Conservation (phyloP, 2,888 invertebrate genomes). For the Limnephilus marmoratus region DNA sequence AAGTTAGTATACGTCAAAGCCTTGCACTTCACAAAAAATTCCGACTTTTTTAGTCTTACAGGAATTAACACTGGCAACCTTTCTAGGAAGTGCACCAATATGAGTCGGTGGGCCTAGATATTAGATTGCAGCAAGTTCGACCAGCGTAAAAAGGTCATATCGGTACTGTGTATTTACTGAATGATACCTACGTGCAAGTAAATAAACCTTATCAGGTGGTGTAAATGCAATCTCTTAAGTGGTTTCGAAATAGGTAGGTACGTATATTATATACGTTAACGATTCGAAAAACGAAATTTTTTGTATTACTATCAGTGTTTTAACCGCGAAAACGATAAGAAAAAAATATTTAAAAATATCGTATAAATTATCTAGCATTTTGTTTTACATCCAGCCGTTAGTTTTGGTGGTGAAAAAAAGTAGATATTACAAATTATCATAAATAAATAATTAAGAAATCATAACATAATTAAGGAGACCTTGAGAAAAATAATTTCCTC, state of each 20-base stretch:
- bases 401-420: neutral
- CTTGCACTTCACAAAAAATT: neutral
- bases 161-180: neutral
- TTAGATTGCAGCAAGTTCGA: neutral
- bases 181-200: neutral
- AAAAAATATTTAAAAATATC: neutral
- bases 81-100: neutral
- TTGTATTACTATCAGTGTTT: neutral
- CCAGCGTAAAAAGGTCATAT: neutral
- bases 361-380: neutral
- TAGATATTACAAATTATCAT: neutral
- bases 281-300: neutral
- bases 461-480: no score
- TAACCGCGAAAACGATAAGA: neutral
- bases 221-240: neutral
- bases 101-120: neutral
- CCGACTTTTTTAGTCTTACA: neutral
- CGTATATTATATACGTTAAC: neutral
- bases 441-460: no score
- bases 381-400: neutral
- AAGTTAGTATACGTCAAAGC: neutral
- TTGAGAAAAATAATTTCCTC: no score
- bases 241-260: neutral
- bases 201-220: conserved; percentile 2
- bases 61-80: neutral